Base-by-base conservation (phyloP, 1,140 invertebrate species). In the Pissodes strobi region DNA sequence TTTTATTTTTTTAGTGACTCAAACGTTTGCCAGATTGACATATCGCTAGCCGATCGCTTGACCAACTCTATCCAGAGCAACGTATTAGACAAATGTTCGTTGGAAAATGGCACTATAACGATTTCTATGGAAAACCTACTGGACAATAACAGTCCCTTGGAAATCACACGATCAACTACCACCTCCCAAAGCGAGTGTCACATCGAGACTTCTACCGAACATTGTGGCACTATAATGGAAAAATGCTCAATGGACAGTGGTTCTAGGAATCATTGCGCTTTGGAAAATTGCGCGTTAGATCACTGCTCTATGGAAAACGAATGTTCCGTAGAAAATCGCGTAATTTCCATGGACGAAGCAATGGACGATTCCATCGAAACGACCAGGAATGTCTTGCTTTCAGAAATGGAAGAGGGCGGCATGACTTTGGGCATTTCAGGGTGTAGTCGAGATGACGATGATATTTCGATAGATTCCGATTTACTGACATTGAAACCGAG, bases 381-480 rank as follows among this genome's bases (percentile, higher is more conserved):
- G 1, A 53, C 60, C 4, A 62, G 60, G 25, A 52, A 62, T 41
- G 60, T 49, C 2, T 46, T 63, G 38, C 38, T 65, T 4, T 51
- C 45, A 1, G 63, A 65, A 43, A 59, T 65, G 53, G 63, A 58
- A 21, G 63, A 65, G 18, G 60, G 23, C 18, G 53, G 60, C 45
- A 19, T 56, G 18, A 23, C 38, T 15, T 48, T 64, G 15, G 51
- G 43, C 2, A 48, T 55, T n/a, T 38, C 52, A 4, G 55, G 0
- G 27, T 71, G 60, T 65, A 64, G 30, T 19, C 38, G 13, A 46
- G 41, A 60, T 13, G 15, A 67, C 9, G 52, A 67, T n/a, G 69
- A 74, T 30, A 74, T 76, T 34, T 60, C 65, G 1, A 76, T 76
- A 10, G 74, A 76, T 72, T 70, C 73, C 2, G 74, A 76, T 63